A percentile compares a stretch with the other conserved stretches of the same genome.
Evolutionary conservation across 2,113 vertebrate genomes (phyloP).

Genomic region (Bujurquina vittata): DNA sequence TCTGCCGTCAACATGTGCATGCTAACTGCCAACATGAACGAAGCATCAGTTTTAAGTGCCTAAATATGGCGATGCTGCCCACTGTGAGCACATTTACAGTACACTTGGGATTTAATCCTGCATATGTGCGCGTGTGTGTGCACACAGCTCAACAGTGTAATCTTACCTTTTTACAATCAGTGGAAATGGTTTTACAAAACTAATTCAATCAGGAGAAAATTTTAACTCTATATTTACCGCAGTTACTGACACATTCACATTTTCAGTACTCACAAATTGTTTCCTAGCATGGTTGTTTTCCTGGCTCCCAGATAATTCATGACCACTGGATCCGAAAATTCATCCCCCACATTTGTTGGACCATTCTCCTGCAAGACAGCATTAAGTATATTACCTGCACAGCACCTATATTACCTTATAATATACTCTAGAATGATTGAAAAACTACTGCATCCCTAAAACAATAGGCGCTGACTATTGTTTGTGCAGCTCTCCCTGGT

Average conservation of each 20-base stretch:
- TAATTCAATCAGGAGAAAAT: neutral
- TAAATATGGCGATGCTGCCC: conserved; percentile 35
- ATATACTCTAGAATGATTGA: neutral
- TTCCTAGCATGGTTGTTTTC: conserved; percentile 89
- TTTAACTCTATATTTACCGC: neutral
- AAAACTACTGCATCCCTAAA: neutral
- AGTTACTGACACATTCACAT: neutral
- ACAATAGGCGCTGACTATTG: neutral
- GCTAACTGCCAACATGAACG: conserved; percentile 43
- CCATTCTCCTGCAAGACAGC: conserved; percentile 87
- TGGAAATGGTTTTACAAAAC: neutral
- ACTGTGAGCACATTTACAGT: neutral
- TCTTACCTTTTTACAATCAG: neutral
- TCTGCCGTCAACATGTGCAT: conserved; percentile 46
- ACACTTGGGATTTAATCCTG: conserved; percentile 2
- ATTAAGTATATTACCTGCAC: neutral
- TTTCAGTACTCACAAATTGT: conserved; percentile 92
- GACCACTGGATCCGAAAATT: conserved; percentile 86
- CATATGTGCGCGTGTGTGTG: neutral
- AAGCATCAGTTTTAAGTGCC: conserved; percentile 30
- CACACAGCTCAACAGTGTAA: neutral
- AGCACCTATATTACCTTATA: neutral
- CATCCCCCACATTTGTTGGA: conserved; percentile 94
- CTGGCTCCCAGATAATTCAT: conserved; percentile 92
- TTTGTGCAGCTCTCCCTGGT: neutral